phyloP scores from a whole-genome alignment of 2,797 vertebrate species.

The Trematomus bernacchii region DNA sequence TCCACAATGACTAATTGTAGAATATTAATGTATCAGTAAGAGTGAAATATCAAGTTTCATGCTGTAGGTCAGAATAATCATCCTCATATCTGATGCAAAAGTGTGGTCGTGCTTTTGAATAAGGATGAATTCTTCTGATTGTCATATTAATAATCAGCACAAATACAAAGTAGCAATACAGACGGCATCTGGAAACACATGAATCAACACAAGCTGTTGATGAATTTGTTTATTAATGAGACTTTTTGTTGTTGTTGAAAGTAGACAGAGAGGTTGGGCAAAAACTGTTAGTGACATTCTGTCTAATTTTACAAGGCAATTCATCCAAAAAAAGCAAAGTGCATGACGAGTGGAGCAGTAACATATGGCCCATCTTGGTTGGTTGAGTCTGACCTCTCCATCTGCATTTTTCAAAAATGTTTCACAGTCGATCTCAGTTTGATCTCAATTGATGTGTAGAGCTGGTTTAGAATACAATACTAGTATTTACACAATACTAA shows the following conservation, averaged over 20 bases:
- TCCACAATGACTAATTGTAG: conserved; percentile 40
- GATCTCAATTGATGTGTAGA: background rate
- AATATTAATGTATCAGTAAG: conserved; percentile 31
- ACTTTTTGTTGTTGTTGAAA: background rate
- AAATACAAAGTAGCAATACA: background rate
- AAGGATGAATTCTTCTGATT: conserved; percentile 35
- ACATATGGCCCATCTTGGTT: conserved; percentile 50
- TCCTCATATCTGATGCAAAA: conserved; percentile 27
- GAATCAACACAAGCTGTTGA: conserved; percentile 24
- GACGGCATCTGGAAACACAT: background rate
- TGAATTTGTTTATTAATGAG: background rate
- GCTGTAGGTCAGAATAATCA: conserved; percentile 65
- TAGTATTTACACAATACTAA: background rate
- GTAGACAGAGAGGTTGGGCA: too few relatives aligned
- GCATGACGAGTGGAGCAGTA: conserved; percentile 24
- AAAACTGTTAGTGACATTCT: background rate
- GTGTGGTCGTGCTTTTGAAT: conserved; percentile 23
- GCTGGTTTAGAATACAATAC: background rate
- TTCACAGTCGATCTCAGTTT: conserved; percentile 13
- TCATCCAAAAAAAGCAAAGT: conserved; percentile 40
- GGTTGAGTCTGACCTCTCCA: conserved; percentile 29
- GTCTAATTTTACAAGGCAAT: conserved; percentile 22
- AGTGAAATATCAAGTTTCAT: conserved; percentile 51
- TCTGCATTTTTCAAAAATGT: conserved; percentile 11
- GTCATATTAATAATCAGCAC: conserved; percentile 23